Percentiles rank a stretch among this genome's conserved stretches.
These are phyloP conservation scores for Aphelocoma californica DNA, from an alignment of 2,797 vertebrate genomes.

Conservation along the genomic window DNA sequence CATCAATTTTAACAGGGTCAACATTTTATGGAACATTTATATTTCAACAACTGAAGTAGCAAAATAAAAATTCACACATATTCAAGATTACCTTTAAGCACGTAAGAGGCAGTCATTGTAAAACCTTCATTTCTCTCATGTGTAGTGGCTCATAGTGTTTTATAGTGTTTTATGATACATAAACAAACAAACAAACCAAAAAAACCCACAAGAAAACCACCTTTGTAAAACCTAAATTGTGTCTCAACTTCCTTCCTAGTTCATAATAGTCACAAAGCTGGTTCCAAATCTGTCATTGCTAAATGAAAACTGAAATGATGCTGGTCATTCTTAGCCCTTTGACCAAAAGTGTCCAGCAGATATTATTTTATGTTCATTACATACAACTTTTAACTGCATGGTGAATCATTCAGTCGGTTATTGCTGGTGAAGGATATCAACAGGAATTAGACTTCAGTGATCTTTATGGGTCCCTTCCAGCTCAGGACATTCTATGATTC, in stretches of 20 bases:
- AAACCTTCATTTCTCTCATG: not conserved
- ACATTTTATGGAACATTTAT: not conserved
- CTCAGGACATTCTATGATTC: not conserved
- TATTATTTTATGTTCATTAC: not conserved
- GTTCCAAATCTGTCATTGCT: not conserved
- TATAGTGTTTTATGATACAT: not conserved
- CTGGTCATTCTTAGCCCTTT: not conserved
- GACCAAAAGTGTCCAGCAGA: not conserved
- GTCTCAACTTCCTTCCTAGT: not conserved
- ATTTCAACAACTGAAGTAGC: not conserved
- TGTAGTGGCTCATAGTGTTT: not conserved
- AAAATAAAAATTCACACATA: not conserved
- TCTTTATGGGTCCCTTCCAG: not conserved
- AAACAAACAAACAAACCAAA: too few species aligned
- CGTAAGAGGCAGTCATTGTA: not conserved
- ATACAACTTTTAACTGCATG: not conserved
- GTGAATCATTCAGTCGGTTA: not conserved
- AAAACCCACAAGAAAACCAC: not conserved
- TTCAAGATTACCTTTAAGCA: not conserved
- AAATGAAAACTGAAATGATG: not conserved
- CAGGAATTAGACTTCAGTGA: not conserved
- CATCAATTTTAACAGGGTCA: not conserved
- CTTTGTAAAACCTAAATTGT: not conserved
- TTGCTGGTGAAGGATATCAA: not conserved
- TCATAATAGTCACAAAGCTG: not conserved